Base-by-base conservation (phyloP, 2,113 vertebrate genomes). In the Blennius ocellaris region DNA sequence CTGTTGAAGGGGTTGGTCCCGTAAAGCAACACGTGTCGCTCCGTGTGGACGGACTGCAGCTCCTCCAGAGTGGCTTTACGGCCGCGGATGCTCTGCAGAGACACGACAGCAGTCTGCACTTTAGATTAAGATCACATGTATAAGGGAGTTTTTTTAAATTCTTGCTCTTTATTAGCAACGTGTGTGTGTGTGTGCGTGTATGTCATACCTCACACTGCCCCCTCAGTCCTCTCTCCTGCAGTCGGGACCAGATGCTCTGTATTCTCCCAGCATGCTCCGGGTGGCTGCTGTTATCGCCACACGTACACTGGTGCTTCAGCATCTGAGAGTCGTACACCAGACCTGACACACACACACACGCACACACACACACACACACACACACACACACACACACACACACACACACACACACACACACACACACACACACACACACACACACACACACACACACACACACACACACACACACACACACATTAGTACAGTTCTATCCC, bases 161-260 rank as follows among this genome's bases (percentile, higher is more conserved):
- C 21, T 30, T 30, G 21, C 21, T 30, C 21, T 30, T 30, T 30
- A 4, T 30, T 30, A 30, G n/a, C n/a, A n/a, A n/a, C 3, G 44
- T 7, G 15, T n/a, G 15, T 14, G 47, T 39, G 37, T 14, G n/a
- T 14, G 0, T 10, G 5, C 1, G 52, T 37, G 52, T 59, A 16
- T 6, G 43, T 12, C 9, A 12, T 92, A 99, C 97, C 96, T 97
- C 96, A 6, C 97, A 99, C 90, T 95, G 96, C 80, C 93, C 93
- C 77, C 95, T 93, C 48, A 98, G 94, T 0, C 97, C 97, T 14
- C 96, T 89, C 90, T 98, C 97, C 90, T 97, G 96, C 63, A 99
- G 93, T 1, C 97, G 92, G 30, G 97, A 98, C 97, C 97, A 99
- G 92, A 99, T 98, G 90, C 97, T 98, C 92, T 98, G 97, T 90